These are phyloP conservation scores for Vanessa cardui DNA, from an alignment of 2,888 invertebrate species.

Conservation along the genomic window DNA sequence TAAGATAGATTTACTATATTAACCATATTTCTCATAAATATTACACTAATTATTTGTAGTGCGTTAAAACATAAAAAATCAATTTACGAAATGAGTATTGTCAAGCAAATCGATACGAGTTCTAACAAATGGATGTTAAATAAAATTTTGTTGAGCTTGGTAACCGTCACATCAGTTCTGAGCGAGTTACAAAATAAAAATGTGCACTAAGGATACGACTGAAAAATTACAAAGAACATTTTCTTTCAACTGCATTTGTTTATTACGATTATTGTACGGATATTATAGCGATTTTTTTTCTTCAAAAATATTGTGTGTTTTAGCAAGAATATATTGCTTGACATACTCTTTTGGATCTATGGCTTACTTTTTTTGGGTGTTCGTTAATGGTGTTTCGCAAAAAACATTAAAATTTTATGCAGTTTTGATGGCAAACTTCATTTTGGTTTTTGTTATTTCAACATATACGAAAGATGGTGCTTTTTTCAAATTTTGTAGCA, in stretches of 20 bases:
- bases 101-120: slow-evolving; percentile 11
- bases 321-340: neutral
- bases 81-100: no score
- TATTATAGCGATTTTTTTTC: neutral
- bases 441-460: slow-evolving; percentile 17
- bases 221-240: neutral
- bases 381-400: no score
- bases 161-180: neutral
- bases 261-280: neutral
- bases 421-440: slow-evolving; percentile 11
- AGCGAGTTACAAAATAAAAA: slow-evolving; percentile 7
- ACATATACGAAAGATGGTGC: slow-evolving; percentile 7
- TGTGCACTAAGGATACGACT: slow-evolving; percentile 9
- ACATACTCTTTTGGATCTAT: neutral
- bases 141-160: slow-evolving; percentile 12
- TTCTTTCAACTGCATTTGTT: neutral
- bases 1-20: no score
- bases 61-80: no score
- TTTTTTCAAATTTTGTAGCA: slow-evolving; percentile 19
- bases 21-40: no score
- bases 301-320: slow-evolving; percentile 1
- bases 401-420: neutral
- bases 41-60: no score
- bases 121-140: slow-evolving; percentile 20
- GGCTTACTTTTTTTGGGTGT: no score